phyloP scores from a whole-genome alignment of 2,113 vertebrate species.

The Sitta europaea region DNA sequence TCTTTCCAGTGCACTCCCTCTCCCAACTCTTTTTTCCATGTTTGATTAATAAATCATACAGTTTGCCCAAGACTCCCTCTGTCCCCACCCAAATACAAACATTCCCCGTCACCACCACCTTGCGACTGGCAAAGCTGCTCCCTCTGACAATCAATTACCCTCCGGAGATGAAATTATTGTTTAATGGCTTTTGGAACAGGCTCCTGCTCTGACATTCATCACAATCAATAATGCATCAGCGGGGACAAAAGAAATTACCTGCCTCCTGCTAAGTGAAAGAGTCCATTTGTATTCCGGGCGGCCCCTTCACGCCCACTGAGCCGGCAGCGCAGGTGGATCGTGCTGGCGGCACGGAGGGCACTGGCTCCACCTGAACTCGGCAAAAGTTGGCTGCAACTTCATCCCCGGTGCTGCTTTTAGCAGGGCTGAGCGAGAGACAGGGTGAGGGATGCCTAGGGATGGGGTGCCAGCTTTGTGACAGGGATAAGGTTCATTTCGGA shows the following conservation, averaged over 20 bases:
- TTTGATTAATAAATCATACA: slow-evolving; percentile 74
- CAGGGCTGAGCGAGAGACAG: fast-evolving
- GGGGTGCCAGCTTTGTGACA: neutral
- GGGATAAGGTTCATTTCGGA: neutral
- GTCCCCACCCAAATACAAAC: slow-evolving; percentile 73
- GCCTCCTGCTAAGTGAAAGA: slow-evolving; percentile 77
- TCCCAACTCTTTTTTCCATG: slow-evolving; percentile 23
- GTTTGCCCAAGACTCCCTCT: slow-evolving; percentile 50
- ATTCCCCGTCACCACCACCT: slow-evolving; percentile 62
- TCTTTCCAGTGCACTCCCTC: neutral
- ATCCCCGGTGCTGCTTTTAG: fast-evolving
- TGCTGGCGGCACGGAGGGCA: neutral
- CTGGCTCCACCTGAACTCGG: neutral
- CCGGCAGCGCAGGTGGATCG: slow-evolving; percentile 44
- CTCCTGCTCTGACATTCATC: slow-evolving; percentile 80
- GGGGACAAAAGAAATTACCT: slow-evolving; percentile 83
- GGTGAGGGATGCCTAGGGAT: fast-evolving
- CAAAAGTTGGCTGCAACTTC: neutral
- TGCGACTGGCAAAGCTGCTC: slow-evolving; percentile 58
- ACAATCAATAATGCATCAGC: slow-evolving; percentile 84
- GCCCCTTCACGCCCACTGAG: slow-evolving; percentile 64
- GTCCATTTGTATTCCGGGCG: slow-evolving; percentile 72
- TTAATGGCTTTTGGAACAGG: slow-evolving; percentile 82
- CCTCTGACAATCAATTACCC: slow-evolving; percentile 81
- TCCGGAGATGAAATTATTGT: slow-evolving; percentile 83